Evolutionary conservation across 2,888 invertebrate species (phyloP).

Genomic region (Eucera pruinosa): DNA sequence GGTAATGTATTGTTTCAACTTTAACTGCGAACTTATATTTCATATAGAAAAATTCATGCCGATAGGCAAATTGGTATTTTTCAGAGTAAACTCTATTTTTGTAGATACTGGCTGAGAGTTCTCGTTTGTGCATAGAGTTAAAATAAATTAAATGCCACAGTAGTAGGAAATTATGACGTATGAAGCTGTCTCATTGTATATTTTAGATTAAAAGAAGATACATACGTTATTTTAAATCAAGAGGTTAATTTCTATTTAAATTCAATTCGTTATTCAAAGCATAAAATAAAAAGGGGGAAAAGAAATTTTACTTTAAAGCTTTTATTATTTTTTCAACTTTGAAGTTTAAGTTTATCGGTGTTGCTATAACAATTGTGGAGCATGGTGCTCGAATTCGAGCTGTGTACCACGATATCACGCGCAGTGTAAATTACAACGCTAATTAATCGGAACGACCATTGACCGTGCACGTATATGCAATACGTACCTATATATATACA

Average conservation of each 20-base stretch:
- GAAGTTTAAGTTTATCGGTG: not conserved
- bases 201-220: no score
- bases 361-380: not conserved
- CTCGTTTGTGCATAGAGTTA: no score
- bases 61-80: not conserved
- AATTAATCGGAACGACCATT: conserved; percentile 32
- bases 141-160: no score
- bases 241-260: no score
- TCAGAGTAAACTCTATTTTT: no score
- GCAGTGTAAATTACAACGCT: conserved; percentile 27
- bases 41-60: not conserved
- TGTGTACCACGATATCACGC: conserved; percentile 16
- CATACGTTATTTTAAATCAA: no score
- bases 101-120: no score
- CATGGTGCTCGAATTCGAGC: conserved; percentile 19
- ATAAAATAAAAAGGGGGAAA: not conserved
- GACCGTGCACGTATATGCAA: not conserved
- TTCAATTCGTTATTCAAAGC: no score
- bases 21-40: not conserved
- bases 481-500: not conserved
- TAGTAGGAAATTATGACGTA: no score
- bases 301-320: not conserved
- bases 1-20: not conserved
- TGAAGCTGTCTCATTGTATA: no score
- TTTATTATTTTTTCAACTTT: not conserved